Evolutionary conservation across 1,140 invertebrate species (phyloP), one percentile per base, ranked within the genome.

Genomic region (Bradysia coprophila): DNA sequence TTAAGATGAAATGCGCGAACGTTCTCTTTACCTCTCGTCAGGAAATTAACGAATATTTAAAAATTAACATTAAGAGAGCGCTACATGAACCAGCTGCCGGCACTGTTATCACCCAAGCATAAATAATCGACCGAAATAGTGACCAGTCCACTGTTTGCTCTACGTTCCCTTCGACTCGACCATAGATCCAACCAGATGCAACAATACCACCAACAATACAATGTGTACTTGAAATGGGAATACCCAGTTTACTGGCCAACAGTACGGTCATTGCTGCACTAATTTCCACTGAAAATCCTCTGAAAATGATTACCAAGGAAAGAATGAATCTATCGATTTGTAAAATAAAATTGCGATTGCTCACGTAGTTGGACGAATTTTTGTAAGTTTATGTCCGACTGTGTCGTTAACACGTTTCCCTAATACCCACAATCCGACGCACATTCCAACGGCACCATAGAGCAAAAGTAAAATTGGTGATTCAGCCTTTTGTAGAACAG

Each of bases 161-260:
- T 13, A 48, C 61, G 51, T 60, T 60, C 49, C 63, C 57, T 40
- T 58, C 1, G 75, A 69, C n/a, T n/a, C n/a, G n/a, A n/a, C n/a
- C n/a, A 44, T 72, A 69, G n/a, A 73, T 69, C 57, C 81, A 83
- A 9, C 90, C 91, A 21, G 94, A 88, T 55, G 81, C 87, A 9
- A 95, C 89, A 4, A 96, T 87, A 11, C 87, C 92, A 15, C 92
- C 94, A 5, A 98, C 93, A 69, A 98, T 98, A 61, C 95, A 98
- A 62, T 98, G 95, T 1, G 95, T 98, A 4, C 92, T 97, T 46
- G 86, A 92, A 49, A 98, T 89, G 11, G 95, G 95, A 50, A 98
- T 68, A 11, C 93, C 93, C 47, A 90, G 75, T 64, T 98, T 97
- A 49, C 88, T 93, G 22, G 95, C 93, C 43, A 95, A 59, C 50